A percentile compares a stretch with the other conserved stretches of the same genome.
phyloP scores from a whole-genome alignment of 2,888 invertebrate species.

The Plutella xylostella region DNA sequence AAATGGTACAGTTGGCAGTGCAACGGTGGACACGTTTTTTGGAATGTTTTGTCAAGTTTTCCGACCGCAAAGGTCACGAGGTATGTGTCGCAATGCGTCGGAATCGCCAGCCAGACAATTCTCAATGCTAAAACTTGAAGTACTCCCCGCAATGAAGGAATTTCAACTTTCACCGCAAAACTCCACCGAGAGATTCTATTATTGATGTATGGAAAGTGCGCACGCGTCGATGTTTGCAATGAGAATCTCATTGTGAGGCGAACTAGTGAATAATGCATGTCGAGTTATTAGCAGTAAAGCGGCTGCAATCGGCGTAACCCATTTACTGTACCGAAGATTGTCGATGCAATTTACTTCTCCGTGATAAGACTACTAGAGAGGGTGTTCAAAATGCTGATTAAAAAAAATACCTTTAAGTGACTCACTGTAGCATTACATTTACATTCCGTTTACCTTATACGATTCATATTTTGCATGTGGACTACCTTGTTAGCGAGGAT shows the following conservation, averaged over 20 bases:
- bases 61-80: background rate
- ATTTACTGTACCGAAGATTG: constrained; percentile 42
- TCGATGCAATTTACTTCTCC: background rate
- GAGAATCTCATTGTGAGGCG: constrained; percentile 30
- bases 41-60: background rate
- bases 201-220: constrained; percentile 6
- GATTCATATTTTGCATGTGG: too few species aligned
- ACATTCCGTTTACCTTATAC: too few species aligned
- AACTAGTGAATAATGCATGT: constrained; percentile 49
- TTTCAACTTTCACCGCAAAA: constrained; percentile 4
- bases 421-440: background rate
- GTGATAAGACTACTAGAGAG: background rate
- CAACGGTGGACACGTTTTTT: too few species aligned
- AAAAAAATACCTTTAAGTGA: background rate
- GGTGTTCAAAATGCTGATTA: background rate
- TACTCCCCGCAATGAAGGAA: background rate
- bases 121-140: too few species aligned
- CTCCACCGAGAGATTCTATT: background rate
- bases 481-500: too few species aligned
- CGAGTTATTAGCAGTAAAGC: constrained; percentile 3
- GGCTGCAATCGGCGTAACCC: constrained; percentile 29
- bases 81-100: constrained; percentile 3
- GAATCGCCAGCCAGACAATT: background rate
- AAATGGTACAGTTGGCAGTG: too few species aligned
- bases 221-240: constrained; percentile 1